Evolutionary conservation across 1,140 invertebrate species (phyloP).

Genomic region (Dryas iulia): DNA sequence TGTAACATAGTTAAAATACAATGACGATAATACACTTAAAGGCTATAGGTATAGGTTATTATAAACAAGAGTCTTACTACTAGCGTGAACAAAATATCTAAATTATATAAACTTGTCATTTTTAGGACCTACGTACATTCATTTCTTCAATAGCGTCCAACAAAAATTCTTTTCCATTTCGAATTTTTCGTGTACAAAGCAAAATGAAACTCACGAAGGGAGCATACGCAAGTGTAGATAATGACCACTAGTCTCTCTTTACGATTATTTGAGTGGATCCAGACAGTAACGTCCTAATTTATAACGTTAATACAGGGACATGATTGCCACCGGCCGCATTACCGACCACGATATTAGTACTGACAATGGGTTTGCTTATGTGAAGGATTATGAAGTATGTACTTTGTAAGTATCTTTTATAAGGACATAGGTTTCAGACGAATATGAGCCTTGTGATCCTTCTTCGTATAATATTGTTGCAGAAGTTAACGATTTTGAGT

Average conservation of each 20-base stretch:
- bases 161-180: slow-evolving; percentile 30
- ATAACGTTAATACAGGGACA: slow-evolving; percentile 71
- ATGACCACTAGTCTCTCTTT: slow-evolving; percentile 63
- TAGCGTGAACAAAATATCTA: not conserved
- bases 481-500: not conserved
- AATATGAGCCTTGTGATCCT: not conserved
- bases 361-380: slow-evolving; percentile 35
- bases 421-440: not conserved
- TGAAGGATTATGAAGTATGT: slow-evolving; percentile 18
- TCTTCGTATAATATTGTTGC: not conserved
- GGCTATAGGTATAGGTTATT: too few species aligned
- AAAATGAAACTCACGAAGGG: slow-evolving; percentile 53
- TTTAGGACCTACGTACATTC: not conserved
- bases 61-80: too few species aligned
- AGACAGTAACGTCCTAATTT: slow-evolving; percentile 73
- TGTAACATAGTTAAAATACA: too few species aligned
- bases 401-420: slow-evolving; percentile 6
- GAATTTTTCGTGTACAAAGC: slow-evolving; percentile 46
- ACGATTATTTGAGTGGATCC: slow-evolving; percentile 72
- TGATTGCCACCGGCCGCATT: slow-evolving; percentile 46
- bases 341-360: slow-evolving; percentile 40
- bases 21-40: too few species aligned
- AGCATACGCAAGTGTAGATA: slow-evolving; percentile 60
- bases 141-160: not conserved
- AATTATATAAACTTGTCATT: not conserved